Evolutionary conservation across 1,140 invertebrate genomes (phyloP), one percentile per base, ranked within the genome.

Genomic region (Hypothenemus hampei): DNA sequence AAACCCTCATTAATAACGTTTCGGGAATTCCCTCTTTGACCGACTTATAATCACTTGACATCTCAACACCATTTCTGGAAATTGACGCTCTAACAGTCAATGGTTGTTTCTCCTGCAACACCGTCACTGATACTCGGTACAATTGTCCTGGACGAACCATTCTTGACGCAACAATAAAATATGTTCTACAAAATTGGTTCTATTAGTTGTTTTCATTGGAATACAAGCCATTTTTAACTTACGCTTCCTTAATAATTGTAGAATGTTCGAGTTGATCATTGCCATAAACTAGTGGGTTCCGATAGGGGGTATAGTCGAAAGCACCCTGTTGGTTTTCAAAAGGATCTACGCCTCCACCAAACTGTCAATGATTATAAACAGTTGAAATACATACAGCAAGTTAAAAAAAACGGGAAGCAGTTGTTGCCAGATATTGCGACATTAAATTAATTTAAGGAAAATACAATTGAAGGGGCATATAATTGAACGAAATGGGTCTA

Each of bases 101-200:
- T 4, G 88, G 84, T 39, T 86, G 72, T 8, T 81, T 76, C 3
- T 83, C 81, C 57, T 82, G 77, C 11, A 92, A 74, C 24, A 94
- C 82, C 37, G 84, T 87, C 0, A 89, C 89, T 0, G 83, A 82
- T 1, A 93, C 80, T 59, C 87, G 80, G 67, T 93, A 95, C 6
- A 93, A 80, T 62, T 93, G 87, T 3, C 87, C 87, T 1, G 91
- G 91, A 16, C 91, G 77, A 1, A 94, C 84, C 80, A 91, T 86
- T 45, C 80, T 78, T 11, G 89, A 91, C 2, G 90, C 87, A 13
- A 93, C 85, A 41, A 94, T 81, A 63, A 95, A 91, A 68, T 93
- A 94, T 16, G 86, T 87, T 37, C 87, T 91, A 73, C 39, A 60
- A 61, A 19, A 37, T n/a, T n/a, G n/a, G n/a, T n/a, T n/a, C n/a